Base-by-base conservation (phyloP, 2,888 invertebrate species). In the Troglohyphantes excavatus region DNA sequence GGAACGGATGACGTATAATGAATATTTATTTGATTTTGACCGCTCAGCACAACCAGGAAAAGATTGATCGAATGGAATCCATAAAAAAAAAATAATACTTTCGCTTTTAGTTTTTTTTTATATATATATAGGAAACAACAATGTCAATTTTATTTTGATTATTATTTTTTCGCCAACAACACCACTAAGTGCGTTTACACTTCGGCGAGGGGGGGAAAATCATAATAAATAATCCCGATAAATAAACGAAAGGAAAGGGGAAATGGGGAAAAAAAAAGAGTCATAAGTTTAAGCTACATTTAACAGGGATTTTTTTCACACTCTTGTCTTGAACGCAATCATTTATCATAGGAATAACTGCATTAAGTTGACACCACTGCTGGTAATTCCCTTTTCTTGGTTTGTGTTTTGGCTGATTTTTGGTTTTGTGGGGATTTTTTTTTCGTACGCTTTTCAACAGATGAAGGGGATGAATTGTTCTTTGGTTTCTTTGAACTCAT, bases 211-310 rank as follows among this genome's bases (percentile, higher is more conserved):
- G 72, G 39, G 82, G 53, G 19, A 73, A 76, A 89, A 89, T 89
- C 82, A 75, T 82, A 89, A 89, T 89, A 89, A 89, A 89, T 89
- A 89, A 89, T 83, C 75, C 76, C 82, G 73, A 89, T 89, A 89
- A 89, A 89, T 89, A 89, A 88, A 88, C 73, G 73, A 73, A 87
- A 17, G 73, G 68, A 75, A 65, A 43, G 70, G 39, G 46, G 21
- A 73, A 63, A 65, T 21, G 17, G 21, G 26, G 63, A 53, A 68
- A 26, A 61, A 67, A 76, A 23, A 59, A 67, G 75, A 76, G 72
- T 43, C 88, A 67, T 59, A 67, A 89, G 73, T 89, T 89, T 89
- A 89, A 89, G 88, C 88, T 82, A 82, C 88, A 82, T 89, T 89
- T 89, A 89, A 76, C 82, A 73, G 27, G 46, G 17, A 43, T 68